Conservation (phyloP, 2,797 vertebrate genomes). For the Picus viridis region DNA sequence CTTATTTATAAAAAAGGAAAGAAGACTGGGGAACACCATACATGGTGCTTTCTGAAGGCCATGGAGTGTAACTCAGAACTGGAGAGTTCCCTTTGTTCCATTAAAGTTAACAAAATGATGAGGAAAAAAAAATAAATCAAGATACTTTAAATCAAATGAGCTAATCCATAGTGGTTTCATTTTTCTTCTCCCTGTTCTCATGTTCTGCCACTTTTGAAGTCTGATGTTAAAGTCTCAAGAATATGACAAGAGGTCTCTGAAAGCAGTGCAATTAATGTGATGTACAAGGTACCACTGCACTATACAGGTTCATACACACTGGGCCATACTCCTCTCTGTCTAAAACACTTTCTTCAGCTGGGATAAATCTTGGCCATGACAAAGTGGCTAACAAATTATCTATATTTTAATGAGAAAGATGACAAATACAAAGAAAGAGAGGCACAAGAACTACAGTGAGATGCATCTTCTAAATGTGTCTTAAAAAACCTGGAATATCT, state of each 20-base stretch:
- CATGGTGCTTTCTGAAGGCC: not conserved
- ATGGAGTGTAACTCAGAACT: not conserved
- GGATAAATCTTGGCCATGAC: not conserved
- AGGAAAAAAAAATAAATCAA: not conserved
- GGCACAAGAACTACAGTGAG: not conserved
- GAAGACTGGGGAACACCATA: not conserved
- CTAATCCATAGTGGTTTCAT: not conserved
- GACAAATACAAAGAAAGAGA: not conserved
- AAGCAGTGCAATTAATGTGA: not conserved
- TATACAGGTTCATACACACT: not conserved
- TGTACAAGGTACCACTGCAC: not conserved
- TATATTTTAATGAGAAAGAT: not conserved
- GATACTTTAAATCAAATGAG: not conserved
- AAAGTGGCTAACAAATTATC: not conserved
- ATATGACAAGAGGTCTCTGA: not conserved
- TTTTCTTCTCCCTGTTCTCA: not conserved
- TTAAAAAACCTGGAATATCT: constrained; percentile 6
- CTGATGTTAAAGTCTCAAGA: not conserved
- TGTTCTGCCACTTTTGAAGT: not conserved
- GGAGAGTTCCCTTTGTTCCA: not conserved
- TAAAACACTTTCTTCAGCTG: not conserved
- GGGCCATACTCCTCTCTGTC: not conserved
- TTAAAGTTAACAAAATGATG: not conserved
- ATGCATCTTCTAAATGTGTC: not conserved
- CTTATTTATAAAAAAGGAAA: not conserved